Conservation (phyloP, 2,113 vertebrate species). For the Penelope pileata region DNA sequence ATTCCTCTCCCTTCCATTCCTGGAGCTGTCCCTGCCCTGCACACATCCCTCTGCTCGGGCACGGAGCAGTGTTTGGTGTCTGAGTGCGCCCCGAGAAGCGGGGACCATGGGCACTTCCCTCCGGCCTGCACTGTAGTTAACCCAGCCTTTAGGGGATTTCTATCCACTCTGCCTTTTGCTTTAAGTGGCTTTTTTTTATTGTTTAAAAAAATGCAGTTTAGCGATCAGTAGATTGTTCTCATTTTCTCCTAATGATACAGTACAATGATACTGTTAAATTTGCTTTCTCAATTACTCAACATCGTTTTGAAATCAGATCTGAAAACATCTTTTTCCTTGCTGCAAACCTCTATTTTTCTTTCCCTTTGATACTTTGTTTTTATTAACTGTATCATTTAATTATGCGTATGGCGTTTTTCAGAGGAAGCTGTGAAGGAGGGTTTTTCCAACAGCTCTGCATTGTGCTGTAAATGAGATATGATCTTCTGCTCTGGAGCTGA, state of each 20-base stretch:
- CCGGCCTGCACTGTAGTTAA: background rate
- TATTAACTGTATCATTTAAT: conserved; percentile 50
- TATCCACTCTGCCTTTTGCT: background rate
- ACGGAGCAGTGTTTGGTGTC: background rate
- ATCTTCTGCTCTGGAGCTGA: background rate
- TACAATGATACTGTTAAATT: conserved; percentile 8
- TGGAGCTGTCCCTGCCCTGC: background rate
- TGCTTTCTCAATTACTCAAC: background rate
- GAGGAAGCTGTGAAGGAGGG: background rate
- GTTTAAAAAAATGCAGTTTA: background rate
- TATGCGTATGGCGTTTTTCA: background rate
- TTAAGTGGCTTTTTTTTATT: background rate
- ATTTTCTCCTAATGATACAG: conserved; percentile 40
- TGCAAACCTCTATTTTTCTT: conserved; percentile 30
- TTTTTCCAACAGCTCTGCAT: background rate
- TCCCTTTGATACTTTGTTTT: conserved; percentile 29
- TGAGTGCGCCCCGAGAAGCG: rapidly evolving
- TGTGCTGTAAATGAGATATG: rapidly evolving
- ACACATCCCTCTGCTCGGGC: background rate
- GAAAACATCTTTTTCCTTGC: conserved; percentile 24
- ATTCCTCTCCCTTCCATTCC: rapidly evolving
- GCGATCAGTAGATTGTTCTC: conserved; percentile 22
- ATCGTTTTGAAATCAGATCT: conserved; percentile 55
- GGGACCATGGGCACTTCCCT: too few species aligned
- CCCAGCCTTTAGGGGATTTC: background rate